Evolutionary conservation across 2,888 invertebrate species (phyloP), one percentile per base, ranked within the genome.

Genomic region (Agrilus mali): DNA sequence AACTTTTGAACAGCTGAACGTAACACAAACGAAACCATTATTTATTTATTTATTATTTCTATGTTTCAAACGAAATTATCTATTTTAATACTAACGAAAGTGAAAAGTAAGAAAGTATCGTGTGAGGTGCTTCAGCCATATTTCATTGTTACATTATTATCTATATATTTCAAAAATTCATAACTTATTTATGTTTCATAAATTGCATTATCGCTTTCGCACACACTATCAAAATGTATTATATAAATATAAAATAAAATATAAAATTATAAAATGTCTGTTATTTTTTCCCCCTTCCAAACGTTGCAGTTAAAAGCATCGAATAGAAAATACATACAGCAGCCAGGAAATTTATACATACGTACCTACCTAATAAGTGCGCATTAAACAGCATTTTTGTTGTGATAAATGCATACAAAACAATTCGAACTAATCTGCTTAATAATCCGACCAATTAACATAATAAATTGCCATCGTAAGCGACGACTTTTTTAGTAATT

Each of bases 51-150:
- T 53, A 53, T 53, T 50, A 55, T 34, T 44, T 45, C 35, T 31
- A 20, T 20, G 20, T 20, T 20, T 27, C 27, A 27, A 13, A 36
- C 31, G 33, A 41, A 41, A 36, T 40, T 27, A 17, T 41, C 36
- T 33, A 33, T 38, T 33, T 41, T 46, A 50, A 45, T 45, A 50
- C 58, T 56, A 59, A 59, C 53, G 27, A 54, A 60, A 60, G 61
- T 60, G 58, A 57, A 56, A 60, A 56, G 55, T 41, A 58, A 53
- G 60, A 54, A 53, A 57, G 58, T 63, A 61, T 59, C 58, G 64
- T 63, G 64, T 65, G 64, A 61, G 60, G 62, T 61, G 64, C 64
- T 65, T 64, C 54, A 53, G 61, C 62, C 59, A 59, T 63, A 61
- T 59, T 60, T 63, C 62, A 62, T 61, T 60, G 54, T 54, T 58